A percentile compares a stretch with the other conserved stretches of the same genome.
phyloP scores from a whole-genome alignment of 2,113 vertebrate genomes.

The Calypte anna region DNA sequence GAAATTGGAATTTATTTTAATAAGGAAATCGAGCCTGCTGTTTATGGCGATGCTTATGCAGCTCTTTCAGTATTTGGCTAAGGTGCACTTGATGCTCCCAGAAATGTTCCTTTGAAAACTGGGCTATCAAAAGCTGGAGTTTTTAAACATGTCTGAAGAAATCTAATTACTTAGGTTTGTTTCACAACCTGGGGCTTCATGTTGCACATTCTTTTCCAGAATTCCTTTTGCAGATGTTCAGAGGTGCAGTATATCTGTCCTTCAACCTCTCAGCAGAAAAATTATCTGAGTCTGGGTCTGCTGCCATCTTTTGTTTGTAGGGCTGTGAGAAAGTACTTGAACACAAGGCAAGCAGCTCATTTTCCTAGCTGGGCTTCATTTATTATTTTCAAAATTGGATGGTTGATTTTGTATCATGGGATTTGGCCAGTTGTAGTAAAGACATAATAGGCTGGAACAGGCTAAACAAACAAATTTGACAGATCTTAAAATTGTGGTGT shows the following conservation, averaged over 20 bases:
- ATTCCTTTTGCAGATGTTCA: not conserved
- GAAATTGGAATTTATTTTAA: not conserved
- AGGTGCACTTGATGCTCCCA: not conserved
- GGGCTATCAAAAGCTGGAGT: not conserved
- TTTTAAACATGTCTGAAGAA: not conserved
- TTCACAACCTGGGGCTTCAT: not conserved
- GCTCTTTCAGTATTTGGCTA: not conserved
- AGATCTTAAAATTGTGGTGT: not conserved
- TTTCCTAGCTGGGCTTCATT: not conserved
- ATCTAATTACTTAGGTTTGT: not conserved
- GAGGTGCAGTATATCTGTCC: not conserved
- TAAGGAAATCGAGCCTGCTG: not conserved
- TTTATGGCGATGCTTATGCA: not conserved
- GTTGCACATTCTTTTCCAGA: not conserved
- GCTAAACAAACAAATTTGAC: not conserved
- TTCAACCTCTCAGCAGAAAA: not conserved
- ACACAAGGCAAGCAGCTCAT: not conserved
- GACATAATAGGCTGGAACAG: not conserved
- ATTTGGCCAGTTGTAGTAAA: not conserved
- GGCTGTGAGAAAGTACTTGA: not conserved
- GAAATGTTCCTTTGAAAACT: not conserved
- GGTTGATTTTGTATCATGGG: not conserved
- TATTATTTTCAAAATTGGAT: not conserved
- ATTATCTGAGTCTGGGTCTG: not conserved
- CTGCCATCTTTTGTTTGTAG: not conserved